A percentile compares a stretch with the other conserved stretches of the same genome.
Conservation (phyloP, 2,888 invertebrate genomes). For the Macrophya alboannulata region DNA sequence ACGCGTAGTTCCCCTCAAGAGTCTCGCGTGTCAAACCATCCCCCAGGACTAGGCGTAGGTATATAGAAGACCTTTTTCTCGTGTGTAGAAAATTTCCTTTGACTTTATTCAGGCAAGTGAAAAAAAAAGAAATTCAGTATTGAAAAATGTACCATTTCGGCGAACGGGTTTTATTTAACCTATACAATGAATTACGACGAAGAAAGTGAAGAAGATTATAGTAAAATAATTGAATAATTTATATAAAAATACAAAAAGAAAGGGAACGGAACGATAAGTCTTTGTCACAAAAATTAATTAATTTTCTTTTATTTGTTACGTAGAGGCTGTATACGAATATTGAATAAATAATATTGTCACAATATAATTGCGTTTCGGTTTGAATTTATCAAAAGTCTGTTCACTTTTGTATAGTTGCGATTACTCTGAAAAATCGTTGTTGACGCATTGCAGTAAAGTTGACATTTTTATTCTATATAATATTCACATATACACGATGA, state of each 20-base stretch:
- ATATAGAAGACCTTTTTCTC: neutral
- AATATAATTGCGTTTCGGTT: neutral
- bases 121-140: neutral
- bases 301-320: neutral
- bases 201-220: neutral
- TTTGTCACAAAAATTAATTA: neutral
- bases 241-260: too few species aligned
- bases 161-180: too few species aligned
- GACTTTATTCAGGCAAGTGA: neutral
- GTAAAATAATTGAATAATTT: neutral
- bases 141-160: neutral
- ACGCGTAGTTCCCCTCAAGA: slow-evolving; percentile 11
- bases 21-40: slow-evolving; percentile 19
- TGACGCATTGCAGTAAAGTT: slow-evolving; percentile 50
- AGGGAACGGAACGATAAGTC: too few species aligned
- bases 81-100: slow-evolving; percentile 28
- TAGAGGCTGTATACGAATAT: neutral
- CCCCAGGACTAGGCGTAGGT: slow-evolving; percentile 6
- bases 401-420: neutral
- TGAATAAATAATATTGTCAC: neutral
- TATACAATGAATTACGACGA: neutral
- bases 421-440: neutral
- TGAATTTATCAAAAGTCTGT: neutral
- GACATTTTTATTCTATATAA: slow-evolving; percentile 6
- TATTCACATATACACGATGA: neutral